Evolutionary conservation across 2,113 vertebrate species (phyloP).

Genomic region (Grantiella picta): DNA sequence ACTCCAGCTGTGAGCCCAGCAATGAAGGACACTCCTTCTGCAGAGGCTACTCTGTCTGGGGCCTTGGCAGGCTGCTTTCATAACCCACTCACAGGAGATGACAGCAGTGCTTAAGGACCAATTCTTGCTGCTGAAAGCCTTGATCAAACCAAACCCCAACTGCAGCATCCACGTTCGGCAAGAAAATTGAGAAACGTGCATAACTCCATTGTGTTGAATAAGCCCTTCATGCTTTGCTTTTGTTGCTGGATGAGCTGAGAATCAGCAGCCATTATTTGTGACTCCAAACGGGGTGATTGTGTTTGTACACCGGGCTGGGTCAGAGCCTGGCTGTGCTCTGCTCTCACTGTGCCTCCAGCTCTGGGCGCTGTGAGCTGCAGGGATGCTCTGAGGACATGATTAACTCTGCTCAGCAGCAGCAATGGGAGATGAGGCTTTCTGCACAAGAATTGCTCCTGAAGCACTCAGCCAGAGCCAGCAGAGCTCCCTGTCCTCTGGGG

Average conservation of each 20-base stretch:
- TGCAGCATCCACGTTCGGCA: background rate
- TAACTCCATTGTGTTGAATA: background rate
- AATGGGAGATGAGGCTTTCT: background rate
- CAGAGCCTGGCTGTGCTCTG: background rate
- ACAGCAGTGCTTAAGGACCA: background rate
- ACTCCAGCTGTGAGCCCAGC: background rate
- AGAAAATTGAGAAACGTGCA: conserved; percentile 4
- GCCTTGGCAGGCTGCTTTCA: background rate
- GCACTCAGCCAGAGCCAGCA: background rate
- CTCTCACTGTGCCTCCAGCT: background rate
- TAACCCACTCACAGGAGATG: background rate
- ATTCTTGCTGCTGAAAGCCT: background rate
- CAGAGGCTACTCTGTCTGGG: background rate
- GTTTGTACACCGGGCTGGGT: background rate
- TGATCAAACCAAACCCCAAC: background rate
- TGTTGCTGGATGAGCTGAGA: conserved; percentile 5
- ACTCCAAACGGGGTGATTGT: conserved; percentile 13
- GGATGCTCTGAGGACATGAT: background rate
- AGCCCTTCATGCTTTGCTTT: background rate
- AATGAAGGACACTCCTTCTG: background rate
- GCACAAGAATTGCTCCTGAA: background rate
- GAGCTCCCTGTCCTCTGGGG: background rate
- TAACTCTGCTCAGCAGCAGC: background rate
- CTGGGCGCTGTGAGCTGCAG: background rate
- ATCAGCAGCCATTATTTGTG: conserved; percentile 44